phyloP scores from a whole-genome alignment of 2,113 vertebrate genomes.

The Ovis aries region DNA sequence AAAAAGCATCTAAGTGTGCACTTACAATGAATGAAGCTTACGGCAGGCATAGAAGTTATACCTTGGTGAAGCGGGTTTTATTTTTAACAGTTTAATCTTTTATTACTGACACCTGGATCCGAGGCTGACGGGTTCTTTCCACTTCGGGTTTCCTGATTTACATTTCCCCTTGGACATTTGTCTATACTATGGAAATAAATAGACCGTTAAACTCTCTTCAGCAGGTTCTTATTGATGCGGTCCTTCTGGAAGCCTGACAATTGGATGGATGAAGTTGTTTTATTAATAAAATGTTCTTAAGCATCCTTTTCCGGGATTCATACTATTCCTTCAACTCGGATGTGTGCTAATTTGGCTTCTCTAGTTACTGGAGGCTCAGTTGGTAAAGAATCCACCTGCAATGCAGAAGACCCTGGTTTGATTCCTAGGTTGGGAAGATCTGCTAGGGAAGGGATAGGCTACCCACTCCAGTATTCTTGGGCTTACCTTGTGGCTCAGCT shows the following conservation, averaged over 20 bases:
- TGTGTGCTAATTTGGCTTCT: background rate
- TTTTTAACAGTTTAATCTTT: background rate
- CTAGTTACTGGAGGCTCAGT: background rate
- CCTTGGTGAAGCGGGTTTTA: background rate
- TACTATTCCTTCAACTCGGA: background rate
- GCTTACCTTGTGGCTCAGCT: background rate
- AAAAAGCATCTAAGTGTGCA: background rate
- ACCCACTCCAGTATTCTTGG: background rate
- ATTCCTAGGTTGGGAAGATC: background rate
- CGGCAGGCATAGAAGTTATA: background rate
- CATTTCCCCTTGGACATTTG: background rate
- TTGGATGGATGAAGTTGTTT: background rate
- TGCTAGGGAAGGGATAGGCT: background rate
- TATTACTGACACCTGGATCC: background rate
- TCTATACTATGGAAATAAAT: background rate
- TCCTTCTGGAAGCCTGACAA: background rate
- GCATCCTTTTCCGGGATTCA: background rate
- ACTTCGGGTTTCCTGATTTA: background rate
- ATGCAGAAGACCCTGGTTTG: background rate
- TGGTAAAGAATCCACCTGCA: background rate
- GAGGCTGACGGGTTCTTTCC: background rate
- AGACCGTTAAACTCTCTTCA: background rate
- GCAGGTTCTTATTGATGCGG: background rate
- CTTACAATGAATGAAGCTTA: background rate
- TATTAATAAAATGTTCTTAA: background rate